Percentiles rank a stretch among this genome's conserved stretches.
Conservation (phyloP, 2,888 invertebrate species). For the Xanthia togata region DNA sequence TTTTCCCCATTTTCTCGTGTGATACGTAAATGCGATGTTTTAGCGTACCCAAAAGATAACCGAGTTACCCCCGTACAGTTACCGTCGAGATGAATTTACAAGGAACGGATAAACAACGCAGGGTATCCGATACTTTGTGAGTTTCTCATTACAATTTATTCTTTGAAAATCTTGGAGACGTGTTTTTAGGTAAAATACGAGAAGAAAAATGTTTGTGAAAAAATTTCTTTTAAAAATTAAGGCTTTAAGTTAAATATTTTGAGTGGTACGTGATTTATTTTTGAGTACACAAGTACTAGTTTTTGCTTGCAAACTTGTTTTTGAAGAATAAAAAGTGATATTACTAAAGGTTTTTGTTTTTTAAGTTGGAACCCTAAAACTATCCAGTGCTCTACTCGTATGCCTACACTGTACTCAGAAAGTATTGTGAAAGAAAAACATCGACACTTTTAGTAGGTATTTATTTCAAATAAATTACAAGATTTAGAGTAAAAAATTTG, state of each 20-base stretch:
- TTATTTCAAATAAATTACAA: slow-evolving; percentile 14
- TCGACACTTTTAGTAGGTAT: background rate
- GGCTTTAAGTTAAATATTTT: slow-evolving; percentile 37
- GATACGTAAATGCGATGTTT: slow-evolving; percentile 71
- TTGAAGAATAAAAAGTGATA: background rate
- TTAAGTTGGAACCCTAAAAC: background rate
- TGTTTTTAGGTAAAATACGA: slow-evolving; percentile 48
- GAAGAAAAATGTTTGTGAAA: slow-evolving; percentile 26
- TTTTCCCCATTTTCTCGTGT: slow-evolving; percentile 67
- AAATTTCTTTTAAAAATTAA: slow-evolving; percentile 37
- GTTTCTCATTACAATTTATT: slow-evolving; percentile 64
- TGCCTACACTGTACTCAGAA: no score
- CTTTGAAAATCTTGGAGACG: slow-evolving; percentile 57
- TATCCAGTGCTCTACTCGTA: no score
- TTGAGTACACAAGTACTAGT: slow-evolving; percentile 3
- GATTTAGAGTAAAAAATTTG: no score
- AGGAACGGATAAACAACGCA: slow-evolving; percentile 59
- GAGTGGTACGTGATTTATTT: slow-evolving; percentile 33
- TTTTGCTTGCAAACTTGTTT: background rate
- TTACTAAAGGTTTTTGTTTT: background rate
- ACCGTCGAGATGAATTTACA: slow-evolving; percentile 65
- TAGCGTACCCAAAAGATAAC: slow-evolving; percentile 72
- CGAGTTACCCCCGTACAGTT: slow-evolving; percentile 68
- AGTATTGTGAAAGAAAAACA: background rate
- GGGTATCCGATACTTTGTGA: slow-evolving; percentile 62